A percentile compares a stretch with the other conserved stretches of the same genome.
Conservation (phyloP, 2,888 invertebrate species). For the Meloe dianella region DNA sequence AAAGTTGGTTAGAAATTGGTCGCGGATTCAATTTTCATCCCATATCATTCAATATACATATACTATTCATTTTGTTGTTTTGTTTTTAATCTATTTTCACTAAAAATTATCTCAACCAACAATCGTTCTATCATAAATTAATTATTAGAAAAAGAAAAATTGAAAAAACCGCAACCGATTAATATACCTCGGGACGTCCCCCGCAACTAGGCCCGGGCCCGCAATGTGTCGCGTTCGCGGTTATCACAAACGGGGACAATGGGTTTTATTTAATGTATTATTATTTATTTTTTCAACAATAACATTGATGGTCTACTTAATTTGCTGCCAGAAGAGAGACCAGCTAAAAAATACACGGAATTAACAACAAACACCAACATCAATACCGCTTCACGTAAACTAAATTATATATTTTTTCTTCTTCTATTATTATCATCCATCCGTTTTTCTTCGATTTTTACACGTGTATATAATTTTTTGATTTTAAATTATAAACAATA, state of each 20-base stretch:
- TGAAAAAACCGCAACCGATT: constrained; percentile 23
- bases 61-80: not conserved
- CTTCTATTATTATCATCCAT: constrained; percentile 6
- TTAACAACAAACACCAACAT: constrained; percentile 4
- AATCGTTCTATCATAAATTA: not conserved
- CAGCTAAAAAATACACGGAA: not conserved
- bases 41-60: not conserved
- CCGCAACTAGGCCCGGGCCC: constrained; percentile 37
- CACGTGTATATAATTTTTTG: constrained; percentile 2
- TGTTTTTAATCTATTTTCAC: not conserved
- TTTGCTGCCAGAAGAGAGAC: constrained; percentile 1
- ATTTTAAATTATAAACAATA: not conserved
- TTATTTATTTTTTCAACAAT: not conserved
- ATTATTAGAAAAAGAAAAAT: not conserved
- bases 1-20: constrained; percentile 21
- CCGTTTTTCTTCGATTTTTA: not conserved
- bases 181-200: constrained; percentile 26
- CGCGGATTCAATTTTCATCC: not conserved
- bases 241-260: constrained; percentile 44
- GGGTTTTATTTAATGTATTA: not conserved
- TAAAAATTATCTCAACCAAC: not conserved
- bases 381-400: not conserved
- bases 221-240: constrained; percentile 40
- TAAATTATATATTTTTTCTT: not conserved
- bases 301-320: constrained; percentile 4